Conservation (phyloP, 2,888 invertebrate species). For the Rotaria macrura region DNA sequence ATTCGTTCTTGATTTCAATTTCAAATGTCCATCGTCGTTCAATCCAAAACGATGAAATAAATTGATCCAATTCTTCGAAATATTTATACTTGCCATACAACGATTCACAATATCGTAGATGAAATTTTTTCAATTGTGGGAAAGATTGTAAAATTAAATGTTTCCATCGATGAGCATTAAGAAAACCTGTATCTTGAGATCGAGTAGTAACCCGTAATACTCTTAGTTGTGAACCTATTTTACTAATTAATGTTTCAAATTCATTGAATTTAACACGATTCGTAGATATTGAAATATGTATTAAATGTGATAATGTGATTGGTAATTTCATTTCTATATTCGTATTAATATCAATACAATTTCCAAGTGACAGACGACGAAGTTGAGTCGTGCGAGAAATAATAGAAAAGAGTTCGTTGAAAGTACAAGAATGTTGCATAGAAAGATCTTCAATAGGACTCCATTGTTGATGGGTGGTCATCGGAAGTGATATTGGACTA, state of each 20-base stretch:
- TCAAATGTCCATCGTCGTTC: neutral
- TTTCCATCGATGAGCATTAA: too few species aligned
- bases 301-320: neutral
- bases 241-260: neutral
- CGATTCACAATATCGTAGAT: too few species aligned
- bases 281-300: neutral
- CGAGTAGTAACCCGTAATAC: neutral
- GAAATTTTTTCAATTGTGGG: too few species aligned
- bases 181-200: too few species aligned
- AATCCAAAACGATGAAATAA: neutral
- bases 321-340: neutral
- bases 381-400: neutral
- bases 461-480: neutral
- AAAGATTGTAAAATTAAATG: too few species aligned
- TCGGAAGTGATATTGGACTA: neutral
- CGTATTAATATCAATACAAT: neutral
- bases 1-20: neutral
- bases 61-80: neutral
- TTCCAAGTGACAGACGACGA: neutral
- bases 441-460: neutral
- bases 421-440: neutral
- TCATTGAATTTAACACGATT: neutral
- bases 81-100: too few species aligned
- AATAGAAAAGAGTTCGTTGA: neutral
- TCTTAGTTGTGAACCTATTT: neutral